Conservation (phyloP, 2,113 vertebrate genomes). For the Lates calcarifer region DNA sequence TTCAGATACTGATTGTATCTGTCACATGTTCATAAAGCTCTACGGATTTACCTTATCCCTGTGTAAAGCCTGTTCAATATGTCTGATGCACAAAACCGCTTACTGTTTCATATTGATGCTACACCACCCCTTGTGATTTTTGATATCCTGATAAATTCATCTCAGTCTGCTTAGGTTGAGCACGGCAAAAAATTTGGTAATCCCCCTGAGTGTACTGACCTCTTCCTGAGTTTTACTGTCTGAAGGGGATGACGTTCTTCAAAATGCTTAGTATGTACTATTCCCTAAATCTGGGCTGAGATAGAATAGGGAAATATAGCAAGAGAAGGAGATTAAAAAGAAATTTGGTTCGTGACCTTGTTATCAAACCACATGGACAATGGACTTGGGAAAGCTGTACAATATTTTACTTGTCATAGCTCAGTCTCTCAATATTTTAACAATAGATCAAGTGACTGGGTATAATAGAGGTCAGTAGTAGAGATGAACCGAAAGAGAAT, state of each 20-base stretch:
- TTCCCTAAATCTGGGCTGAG: conserved; percentile 18
- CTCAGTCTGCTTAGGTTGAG: conserved; percentile 40
- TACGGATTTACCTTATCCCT: conserved; percentile 61
- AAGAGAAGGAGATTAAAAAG: conserved; percentile 9
- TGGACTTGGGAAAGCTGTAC: neutral
- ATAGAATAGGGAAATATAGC: neutral
- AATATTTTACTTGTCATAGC: neutral
- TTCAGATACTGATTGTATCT: conserved; percentile 55
- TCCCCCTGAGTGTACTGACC: conserved; percentile 51
- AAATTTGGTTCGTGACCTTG: neutral
- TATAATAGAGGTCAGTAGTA: neutral
- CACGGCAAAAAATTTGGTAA: conserved; percentile 46
- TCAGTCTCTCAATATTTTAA: neutral
- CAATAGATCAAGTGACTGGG: neutral
- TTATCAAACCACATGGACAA: neutral
- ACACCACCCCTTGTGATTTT: conserved; percentile 44
- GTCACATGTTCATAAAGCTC: conserved; percentile 64
- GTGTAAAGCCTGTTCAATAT: conserved; percentile 71
- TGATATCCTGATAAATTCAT: conserved; percentile 62
- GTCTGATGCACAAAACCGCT: conserved; percentile 68
- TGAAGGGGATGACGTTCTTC: conserved; percentile 20
- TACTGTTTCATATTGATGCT: conserved; percentile 55
- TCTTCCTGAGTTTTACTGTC: conserved; percentile 31
- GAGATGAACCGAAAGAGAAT: neutral
- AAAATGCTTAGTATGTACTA: conserved; percentile 14